These are phyloP conservation scores for Allobates femoralis DNA, from an alignment of 2,797 vertebrate genomes.

Conservation along the genomic window DNA sequence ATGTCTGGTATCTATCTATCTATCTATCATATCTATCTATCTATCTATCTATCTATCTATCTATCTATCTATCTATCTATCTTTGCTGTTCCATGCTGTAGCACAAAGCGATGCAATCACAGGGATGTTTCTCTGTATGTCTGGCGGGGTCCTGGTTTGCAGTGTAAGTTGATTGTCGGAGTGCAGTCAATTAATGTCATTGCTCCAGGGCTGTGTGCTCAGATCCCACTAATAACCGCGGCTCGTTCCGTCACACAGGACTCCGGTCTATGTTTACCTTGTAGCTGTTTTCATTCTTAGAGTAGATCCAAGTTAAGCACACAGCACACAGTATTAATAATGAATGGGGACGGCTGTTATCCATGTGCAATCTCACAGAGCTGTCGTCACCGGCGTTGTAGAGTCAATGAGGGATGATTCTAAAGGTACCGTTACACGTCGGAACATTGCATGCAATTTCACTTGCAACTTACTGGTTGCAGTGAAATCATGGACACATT, in stretches of 20 bases:
- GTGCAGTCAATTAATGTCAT: slow-evolving; percentile 39
- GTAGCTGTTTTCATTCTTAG: slow-evolving; percentile 21
- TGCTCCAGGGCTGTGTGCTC: slow-evolving; percentile 19
- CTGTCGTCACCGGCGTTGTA: background rate
- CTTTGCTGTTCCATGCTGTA: background rate
- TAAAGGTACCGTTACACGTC: no score
- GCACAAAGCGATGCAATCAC: background rate
- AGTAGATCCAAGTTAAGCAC: slow-evolving; percentile 35
- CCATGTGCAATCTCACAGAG: background rate
- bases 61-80: background rate
- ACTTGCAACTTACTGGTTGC: no score
- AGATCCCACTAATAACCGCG: slow-evolving; percentile 22
- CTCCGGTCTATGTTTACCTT: slow-evolving; percentile 32
- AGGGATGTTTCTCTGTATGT: background rate
- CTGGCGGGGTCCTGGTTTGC: background rate
- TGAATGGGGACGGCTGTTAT: slow-evolving; percentile 10
- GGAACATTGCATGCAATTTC: no score
- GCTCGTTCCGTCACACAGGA: background rate
- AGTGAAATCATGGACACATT: no score
- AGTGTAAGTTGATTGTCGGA: background rate
- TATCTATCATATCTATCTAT: background rate
- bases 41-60: background rate
- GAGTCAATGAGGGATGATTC: no score
- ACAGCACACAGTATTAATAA: slow-evolving; percentile 40
- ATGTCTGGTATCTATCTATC: no score